Evolutionary conservation across 2,888 invertebrate genomes (phyloP), one percentile per base, ranked within the genome.

Genomic region (Seira musarum): DNA sequence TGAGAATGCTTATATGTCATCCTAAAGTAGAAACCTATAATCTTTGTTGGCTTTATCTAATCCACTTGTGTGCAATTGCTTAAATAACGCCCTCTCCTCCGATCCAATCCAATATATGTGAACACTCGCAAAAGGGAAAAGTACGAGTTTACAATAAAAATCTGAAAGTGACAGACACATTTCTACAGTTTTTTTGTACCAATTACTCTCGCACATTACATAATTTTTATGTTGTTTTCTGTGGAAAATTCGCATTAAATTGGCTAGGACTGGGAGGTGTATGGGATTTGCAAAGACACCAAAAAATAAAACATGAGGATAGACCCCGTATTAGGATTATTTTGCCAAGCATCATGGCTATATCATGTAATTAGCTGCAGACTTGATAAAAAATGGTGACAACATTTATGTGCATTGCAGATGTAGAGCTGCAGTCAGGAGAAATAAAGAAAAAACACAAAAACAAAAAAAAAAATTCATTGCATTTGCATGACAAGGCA

Each of bases 161-260:
- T n/a, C 74, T 74, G 74, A 74, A 74, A 74, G 74, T 74, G 74
- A 74, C 66, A 74, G 74, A 74, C 53, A 49, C 74, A 67, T 74
- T 74, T 73, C 67, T 74, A 67, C 74, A 49, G 66, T 57, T 74
- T 71, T n/a, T n/a, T n/a, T n/a, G n/a, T 35, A 66, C 74, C 74
- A 74, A 74, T 74, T 74, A 74, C 74, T 40, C 24, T 64, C 71
- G 15, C 30, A 72, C 25, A 65, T 73, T 65, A 63, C 63, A 24
- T 63, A 63, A 63, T 65, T 67, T 63, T 57, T 10, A 25, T 46
- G 65, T 65, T 73, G n/a, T n/a, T n/a, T n/a, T n/a, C n/a, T n/a
- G n/a, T n/a, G 72, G 53, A 65, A 73, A 73, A 72, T 35, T 49
- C 64, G 60, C 17, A 57, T 24, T n/a, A 17, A 53, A 35, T 5